A percentile compares a stretch with the other conserved stretches of the same genome.
Conservation (phyloP, 1,140 invertebrate species). For the silkworm (Bombyx mori) region ASM3026992v2 NC_085131.1:10752501-10753000, state of each 20-base stretch:
- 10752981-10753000: no score
- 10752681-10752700: slow-evolving; percentile 36
- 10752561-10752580: no score
- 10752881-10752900: no score
- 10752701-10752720: slow-evolving; percentile 24
- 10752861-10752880: no score
- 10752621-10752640: slow-evolving; percentile 8
- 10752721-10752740: slow-evolving; percentile 11
- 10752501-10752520: no score
- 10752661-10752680: slow-evolving; percentile 26
- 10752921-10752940: no score
- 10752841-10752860: background rate
- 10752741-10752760: slow-evolving; percentile 40
- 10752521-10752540: no score
- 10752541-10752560: no score
- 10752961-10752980: no score
- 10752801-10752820: slow-evolving; percentile 4
- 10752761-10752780: slow-evolving; percentile 22
- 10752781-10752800: slow-evolving; percentile 24
- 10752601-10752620: slow-evolving; percentile 5
- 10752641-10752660: slow-evolving; percentile 14
- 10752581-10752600: background rate
- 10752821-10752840: background rate
- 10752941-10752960: no score
- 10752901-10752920: no score